phyloP scores from a whole-genome alignment of 1,140 invertebrate species.

The Drosophila paulistorum region DNA sequence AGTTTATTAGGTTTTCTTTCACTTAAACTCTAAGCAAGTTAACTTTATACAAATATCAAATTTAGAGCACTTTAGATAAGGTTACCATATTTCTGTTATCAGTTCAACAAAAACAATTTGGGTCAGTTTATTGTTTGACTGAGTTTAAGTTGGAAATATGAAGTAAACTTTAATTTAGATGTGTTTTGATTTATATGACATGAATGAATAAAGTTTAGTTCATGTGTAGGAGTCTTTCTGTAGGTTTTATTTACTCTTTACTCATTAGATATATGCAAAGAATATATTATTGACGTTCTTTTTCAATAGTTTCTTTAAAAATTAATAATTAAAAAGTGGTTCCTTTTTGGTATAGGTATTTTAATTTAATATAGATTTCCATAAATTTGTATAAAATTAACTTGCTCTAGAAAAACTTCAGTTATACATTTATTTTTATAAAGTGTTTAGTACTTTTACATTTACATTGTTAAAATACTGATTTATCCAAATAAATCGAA shows the following conservation, averaged over 20 bases:
- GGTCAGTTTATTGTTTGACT: constrained; percentile 6
- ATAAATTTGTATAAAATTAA: constrained; percentile 39
- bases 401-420: constrained; percentile 39
- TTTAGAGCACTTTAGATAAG: constrained; percentile 3
- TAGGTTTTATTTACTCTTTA: too few species aligned
- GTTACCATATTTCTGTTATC: constrained; percentile 13
- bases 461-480: too few species aligned
- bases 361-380: not conserved
- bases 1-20: constrained; percentile 5
- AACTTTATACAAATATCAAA: constrained; percentile 27
- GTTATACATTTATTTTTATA: constrained; percentile 1
- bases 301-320: too few species aligned
- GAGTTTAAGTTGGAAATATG: not conserved
- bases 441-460: not conserved
- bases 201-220: too few species aligned
- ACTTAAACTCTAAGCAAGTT: constrained; percentile 6
- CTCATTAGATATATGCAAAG: too few species aligned
- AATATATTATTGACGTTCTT: too few species aligned
- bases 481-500: too few species aligned
- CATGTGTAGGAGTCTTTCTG: too few species aligned
- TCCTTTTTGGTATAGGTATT: not conserved
- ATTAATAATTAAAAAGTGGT: not conserved
- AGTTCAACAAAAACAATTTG: not conserved
- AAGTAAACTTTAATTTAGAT: not conserved
- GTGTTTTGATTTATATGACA: not conserved